These are phyloP conservation scores for Gulo gulo DNA, from an alignment of 2,113 vertebrate species.

Conservation along the genomic window DNA sequence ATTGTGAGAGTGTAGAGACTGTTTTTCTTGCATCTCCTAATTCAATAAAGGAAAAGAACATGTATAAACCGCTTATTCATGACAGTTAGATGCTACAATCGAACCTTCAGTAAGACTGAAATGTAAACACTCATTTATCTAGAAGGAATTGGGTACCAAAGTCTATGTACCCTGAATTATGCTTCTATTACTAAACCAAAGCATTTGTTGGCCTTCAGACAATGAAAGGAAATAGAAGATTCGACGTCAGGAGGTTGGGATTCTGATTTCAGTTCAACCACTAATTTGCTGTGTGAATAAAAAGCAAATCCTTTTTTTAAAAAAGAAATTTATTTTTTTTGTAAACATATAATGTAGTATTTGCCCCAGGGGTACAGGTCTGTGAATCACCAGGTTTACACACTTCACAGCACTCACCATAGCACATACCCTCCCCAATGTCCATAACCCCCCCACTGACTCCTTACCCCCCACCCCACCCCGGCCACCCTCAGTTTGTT, in stretches of 20 bases:
- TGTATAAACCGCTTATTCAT: background rate
- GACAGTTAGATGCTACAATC: background rate
- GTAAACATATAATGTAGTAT: too few species aligned
- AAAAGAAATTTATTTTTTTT: too few species aligned
- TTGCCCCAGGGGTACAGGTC: too few species aligned
- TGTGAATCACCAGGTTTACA: too few species aligned
- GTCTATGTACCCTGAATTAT: background rate
- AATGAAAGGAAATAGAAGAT: background rate
- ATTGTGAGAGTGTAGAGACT: background rate
- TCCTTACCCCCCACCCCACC: too few species aligned
- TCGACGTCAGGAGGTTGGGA: accelerated
- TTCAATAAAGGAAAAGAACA: background rate
- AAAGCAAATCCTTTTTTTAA: background rate
- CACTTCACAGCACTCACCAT: too few species aligned
- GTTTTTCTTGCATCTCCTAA: background rate
- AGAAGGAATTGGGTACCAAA: background rate
- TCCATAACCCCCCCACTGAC: too few species aligned
- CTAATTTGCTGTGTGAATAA: background rate
- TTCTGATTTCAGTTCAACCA: background rate
- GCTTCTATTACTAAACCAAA: constrained; percentile 19
- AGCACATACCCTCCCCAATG: too few species aligned
- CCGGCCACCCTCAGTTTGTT: too few species aligned
- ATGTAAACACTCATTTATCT: background rate
- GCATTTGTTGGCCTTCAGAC: background rate
- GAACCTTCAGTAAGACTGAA: background rate